Percentiles rank a stretch among this genome's conserved stretches.
These are phyloP conservation scores for Lampropteryx suffumata DNA, from an alignment of 2,888 invertebrate species.

Conservation along the genomic window DNA sequence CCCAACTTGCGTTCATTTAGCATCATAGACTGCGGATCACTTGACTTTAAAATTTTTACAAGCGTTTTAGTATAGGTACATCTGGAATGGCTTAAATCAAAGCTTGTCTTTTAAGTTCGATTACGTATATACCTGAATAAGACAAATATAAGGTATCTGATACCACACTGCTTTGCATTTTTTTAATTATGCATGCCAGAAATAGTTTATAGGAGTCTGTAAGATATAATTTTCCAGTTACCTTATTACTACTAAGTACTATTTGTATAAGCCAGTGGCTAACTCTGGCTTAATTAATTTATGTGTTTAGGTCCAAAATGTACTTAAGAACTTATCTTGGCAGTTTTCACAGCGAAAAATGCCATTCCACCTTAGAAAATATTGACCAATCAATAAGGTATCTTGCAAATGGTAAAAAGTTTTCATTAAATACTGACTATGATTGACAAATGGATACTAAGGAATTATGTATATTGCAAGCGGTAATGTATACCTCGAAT, in stretches of 20 bases:
- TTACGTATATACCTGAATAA: slow-evolving; percentile 48
- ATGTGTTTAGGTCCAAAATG: slow-evolving; percentile 23
- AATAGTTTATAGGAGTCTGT: slow-evolving; percentile 75
- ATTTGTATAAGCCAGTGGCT: no score
- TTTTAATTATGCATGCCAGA: slow-evolving; percentile 77
- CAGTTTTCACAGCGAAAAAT: slow-evolving; percentile 1
- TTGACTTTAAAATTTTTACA: slow-evolving; percentile 61
- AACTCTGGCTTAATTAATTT: no score
- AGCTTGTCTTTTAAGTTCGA: slow-evolving; percentile 74
- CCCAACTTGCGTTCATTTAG: slow-evolving; percentile 69
- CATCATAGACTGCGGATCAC: slow-evolving; percentile 70
- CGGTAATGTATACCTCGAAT: not conserved
- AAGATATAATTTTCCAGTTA: slow-evolving; percentile 46
- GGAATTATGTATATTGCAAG: not conserved
- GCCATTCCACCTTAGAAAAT: not conserved
- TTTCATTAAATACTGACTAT: no score
- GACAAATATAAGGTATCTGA: slow-evolving; percentile 53
- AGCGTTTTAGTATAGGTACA: slow-evolving; percentile 54
- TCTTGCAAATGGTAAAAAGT: not conserved
- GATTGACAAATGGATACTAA: not conserved
- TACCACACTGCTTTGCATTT: slow-evolving; percentile 80
- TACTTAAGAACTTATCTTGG: slow-evolving; percentile 8
- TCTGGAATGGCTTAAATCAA: slow-evolving; percentile 79
- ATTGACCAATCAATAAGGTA: not conserved
- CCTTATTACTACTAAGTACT: slow-evolving; percentile 33